These are phyloP conservation scores for Leuctra nigra DNA, from an alignment of 2,888 invertebrate species.

Conservation along the genomic window DNA sequence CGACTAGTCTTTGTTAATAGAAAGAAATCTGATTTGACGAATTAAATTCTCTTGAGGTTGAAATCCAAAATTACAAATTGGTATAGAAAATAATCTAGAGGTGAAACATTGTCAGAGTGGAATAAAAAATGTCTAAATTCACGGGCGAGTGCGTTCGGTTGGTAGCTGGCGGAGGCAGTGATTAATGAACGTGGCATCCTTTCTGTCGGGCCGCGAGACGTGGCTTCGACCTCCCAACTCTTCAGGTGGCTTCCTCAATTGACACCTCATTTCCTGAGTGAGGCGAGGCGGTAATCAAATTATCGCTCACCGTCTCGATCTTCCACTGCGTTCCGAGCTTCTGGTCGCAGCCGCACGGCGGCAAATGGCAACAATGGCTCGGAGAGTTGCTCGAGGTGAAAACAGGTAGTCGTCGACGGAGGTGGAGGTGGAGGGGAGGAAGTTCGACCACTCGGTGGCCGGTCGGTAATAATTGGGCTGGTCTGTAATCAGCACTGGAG, in stretches of 20 bases:
- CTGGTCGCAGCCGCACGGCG: neutral
- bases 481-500: neutral
- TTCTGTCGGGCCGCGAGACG: neutral
- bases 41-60: too few relatives aligned
- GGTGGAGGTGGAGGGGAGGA: neutral
- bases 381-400: constrained; percentile 1
- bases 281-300: constrained; percentile 11
- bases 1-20: too few relatives aligned
- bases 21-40: too few relatives aligned
- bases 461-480: constrained; percentile 11
- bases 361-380: constrained; percentile 9
- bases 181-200: neutral
- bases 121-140: too few relatives aligned
- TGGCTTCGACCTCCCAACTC: neutral
- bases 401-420: constrained; percentile 1
- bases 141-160: neutral
- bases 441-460: neutral
- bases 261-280: constrained; percentile 11
- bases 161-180: neutral
- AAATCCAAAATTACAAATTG: too few relatives aligned
- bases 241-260: constrained; percentile 11
- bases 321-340: neutral
- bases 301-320: neutral
- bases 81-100: too few relatives aligned
- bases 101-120: too few relatives aligned